Base-by-base conservation (phyloP, 1,140 invertebrate species). In the Theocolax elegans region DNA sequence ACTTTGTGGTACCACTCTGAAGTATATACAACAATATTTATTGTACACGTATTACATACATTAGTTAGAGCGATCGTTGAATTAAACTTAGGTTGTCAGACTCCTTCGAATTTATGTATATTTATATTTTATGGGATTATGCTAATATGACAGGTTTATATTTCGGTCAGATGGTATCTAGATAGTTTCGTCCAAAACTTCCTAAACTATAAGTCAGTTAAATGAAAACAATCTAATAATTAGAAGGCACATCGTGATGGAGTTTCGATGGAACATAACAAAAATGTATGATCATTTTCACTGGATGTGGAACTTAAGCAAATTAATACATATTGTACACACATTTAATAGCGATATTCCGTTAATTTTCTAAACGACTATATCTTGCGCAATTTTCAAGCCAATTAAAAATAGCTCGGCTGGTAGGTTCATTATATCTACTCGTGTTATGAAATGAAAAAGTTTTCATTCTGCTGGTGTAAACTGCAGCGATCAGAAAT, bases 61-160 rank as follows among this genome's bases (percentile, higher is more conserved):
- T n/a, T n/a, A n/a, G n/a, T n/a, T n/a, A n/a, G n/a, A n/a, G n/a
- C n/a, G n/a, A n/a, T n/a, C n/a, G n/a, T n/a, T n/a, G n/a, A n/a
- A n/a, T n/a, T n/a, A n/a, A n/a, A n/a, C n/a, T n/a, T n/a, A n/a
- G n/a, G n/a, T n/a, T n/a, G 48, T 49, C 21, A n/a, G 23, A n/a
- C 48, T 23, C 4, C 6, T 49, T 53, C 29, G 13, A 29, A 53
- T 49, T 49, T 23, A 49, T 19, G 51, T 13, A 2, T n/a, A 2
- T 23, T 53, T 59, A 27, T 59, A n/a, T 19, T 67, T 49, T 67
- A 67, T 48, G 44, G 42, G 56, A 40, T 40, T 49, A 59, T 67
- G 65, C 19, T 67, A 67, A 67, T 58, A 17, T 12, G 42, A 49
- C 42, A 35, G 27, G 40, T 48, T 44, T 40, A n/a, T 67, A 29